phyloP scores from a whole-genome alignment of 2,113 vertebrate genomes.

The Poeciliopsis prolifica region DNA sequence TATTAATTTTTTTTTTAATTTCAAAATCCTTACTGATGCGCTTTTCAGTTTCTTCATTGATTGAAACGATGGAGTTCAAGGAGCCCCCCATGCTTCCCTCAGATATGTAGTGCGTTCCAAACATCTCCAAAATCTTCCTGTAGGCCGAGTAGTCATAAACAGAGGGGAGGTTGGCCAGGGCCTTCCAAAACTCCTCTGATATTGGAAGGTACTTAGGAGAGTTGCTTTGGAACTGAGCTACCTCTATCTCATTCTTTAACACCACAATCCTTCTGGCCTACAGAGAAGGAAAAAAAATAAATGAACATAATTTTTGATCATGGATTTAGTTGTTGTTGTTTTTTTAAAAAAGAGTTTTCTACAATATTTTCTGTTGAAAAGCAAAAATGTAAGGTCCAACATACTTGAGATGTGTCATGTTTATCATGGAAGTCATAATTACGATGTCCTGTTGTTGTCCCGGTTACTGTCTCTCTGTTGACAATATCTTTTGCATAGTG shows the following conservation, averaged over 20 bases:
- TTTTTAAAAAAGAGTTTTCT: too few relatives aligned
- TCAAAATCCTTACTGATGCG: conserved; percentile 62
- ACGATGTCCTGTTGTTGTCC: conserved; percentile 52
- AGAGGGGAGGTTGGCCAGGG: conserved; percentile 81
- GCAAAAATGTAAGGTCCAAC: neutral
- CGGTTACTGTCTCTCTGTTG: neutral
- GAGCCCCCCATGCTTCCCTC: conserved; percentile 88
- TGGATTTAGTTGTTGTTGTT: neutral
- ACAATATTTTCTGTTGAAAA: neutral
- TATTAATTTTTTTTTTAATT: neutral
- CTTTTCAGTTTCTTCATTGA: conserved; percentile 72
- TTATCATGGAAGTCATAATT: conserved; percentile 51
- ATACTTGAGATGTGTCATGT: conserved; percentile 35
- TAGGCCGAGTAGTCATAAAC: conserved; percentile 84
- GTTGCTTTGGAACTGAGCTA: conserved; percentile 88
- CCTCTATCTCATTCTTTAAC: conserved; percentile 85
- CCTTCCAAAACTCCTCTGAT: conserved; percentile 87
- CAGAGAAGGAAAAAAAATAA: neutral
- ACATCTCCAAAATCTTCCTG: conserved; percentile 80
- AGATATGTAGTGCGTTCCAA: conserved; percentile 88
- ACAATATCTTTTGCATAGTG: conserved; percentile 79
- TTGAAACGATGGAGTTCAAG: conserved; percentile 77
- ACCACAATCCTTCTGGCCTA: conserved; percentile 82
- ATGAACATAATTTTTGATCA: neutral
- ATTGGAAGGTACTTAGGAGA: conserved; percentile 82